Conservation (phyloP, 2,888 invertebrate species). For the Antheraea yamamai region DNA sequence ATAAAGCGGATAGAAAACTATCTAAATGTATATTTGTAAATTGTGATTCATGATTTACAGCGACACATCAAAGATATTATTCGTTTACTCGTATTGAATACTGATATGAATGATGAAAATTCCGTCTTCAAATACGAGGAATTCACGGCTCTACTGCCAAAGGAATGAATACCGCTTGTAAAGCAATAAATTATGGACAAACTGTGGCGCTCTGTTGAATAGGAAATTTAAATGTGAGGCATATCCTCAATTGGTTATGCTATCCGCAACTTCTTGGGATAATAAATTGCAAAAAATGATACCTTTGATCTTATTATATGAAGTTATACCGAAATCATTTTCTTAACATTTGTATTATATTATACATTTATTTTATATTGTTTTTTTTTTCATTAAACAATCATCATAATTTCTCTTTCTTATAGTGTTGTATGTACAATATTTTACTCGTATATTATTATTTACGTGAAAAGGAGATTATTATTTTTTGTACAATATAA, state of each 20-base stretch:
- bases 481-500: not conserved
- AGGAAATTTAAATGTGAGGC: constrained; percentile 5
- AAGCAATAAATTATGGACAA: constrained; percentile 14
- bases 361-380: not conserved
- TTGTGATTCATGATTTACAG: constrained; percentile 16
- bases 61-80: constrained; percentile 9
- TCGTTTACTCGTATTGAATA: constrained; percentile 5
- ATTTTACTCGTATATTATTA: not conserved
- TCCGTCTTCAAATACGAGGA: constrained; percentile 1
- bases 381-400: not conserved
- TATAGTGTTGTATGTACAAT: not conserved
- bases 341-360: not conserved
- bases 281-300: constrained; percentile 4
- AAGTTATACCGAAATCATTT: constrained; percentile 3
- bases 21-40: constrained; percentile 34
- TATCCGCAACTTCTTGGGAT: not conserved
- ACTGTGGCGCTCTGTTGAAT: constrained; percentile 11
- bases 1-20: constrained; percentile 28
- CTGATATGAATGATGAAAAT: constrained; percentile 9
- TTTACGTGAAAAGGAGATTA: not conserved
- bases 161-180: constrained; percentile 10
- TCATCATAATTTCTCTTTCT: too few species aligned
- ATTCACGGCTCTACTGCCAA: not conserved
- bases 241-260: constrained; percentile 7
- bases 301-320: not conserved